Evolutionary conservation across 2,113 vertebrate genomes (phyloP).

Genomic region (Halichoerus grypus): DNA sequence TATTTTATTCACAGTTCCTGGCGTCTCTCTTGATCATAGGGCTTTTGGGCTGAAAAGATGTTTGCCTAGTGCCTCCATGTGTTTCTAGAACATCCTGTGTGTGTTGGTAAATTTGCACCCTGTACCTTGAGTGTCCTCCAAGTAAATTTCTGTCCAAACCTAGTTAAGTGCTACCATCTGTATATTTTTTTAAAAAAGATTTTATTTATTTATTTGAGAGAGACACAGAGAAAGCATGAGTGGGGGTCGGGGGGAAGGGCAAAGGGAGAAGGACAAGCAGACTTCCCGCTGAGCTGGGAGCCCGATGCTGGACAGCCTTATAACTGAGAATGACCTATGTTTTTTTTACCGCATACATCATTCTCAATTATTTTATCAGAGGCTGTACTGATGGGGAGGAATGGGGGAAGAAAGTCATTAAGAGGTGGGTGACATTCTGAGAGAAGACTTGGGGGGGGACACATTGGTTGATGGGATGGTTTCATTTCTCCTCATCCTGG

Average conservation of each 20-base stretch:
- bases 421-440: background rate
- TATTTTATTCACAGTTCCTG: slow-evolving; percentile 14
- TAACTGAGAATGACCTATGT: background rate
- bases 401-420: background rate
- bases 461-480: background rate
- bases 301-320: background rate
- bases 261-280: background rate
- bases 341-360: background rate
- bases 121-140: background rate
- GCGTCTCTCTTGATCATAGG: background rate
- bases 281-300: background rate
- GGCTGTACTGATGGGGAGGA: background rate
- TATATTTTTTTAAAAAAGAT: background rate
- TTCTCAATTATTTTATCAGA: background rate
- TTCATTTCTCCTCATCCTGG: background rate
- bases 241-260: background rate
- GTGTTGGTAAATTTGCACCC: background rate
- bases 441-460: background rate
- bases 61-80: background rate
- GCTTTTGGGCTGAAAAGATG: background rate
- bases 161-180: background rate
- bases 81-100: background rate
- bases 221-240: background rate
- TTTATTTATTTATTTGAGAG: background rate
- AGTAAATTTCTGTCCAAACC: background rate